Evolutionary conservation across 2,888 invertebrate species (phyloP), one percentile per base, ranked within the genome.

Genomic region (Parasteatoda lunata): DNA sequence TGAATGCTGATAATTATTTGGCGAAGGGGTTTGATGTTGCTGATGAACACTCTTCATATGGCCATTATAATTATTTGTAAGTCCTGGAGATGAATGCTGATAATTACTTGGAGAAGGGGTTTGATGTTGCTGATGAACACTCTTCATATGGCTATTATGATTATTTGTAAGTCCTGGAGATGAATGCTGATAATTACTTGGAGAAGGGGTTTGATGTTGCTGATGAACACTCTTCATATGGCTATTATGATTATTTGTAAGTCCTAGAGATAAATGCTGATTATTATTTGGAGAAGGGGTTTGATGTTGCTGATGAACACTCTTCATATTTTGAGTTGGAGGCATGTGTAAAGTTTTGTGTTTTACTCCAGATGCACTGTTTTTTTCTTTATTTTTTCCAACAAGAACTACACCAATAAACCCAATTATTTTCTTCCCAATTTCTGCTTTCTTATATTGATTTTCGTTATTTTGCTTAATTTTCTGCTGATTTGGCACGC

Each of bases 381-480:
- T n/a, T n/a, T 6, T 59, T 4, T 6, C n/a, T 5, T 15, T 30
- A 30, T 80, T 49, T 75, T 81, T 81, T 49, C 75, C 30, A 59
- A 81, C 75, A 48, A 81, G 75, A n/a, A 81, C 81, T n/a, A 81
- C 68, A 5, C 75, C 81, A 59, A 81, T 75, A 30, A 59, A 81
- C 7, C 75, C 81, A 30, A 81, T 54, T 4, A 68, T 13, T 48
- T 81, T 81, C 54, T 75, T 81, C 51, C 69, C 66, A 47, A 11
- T 49, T 47, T 54, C 66, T 30, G 30, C 30, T 4, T 6, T 51
- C 3, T 47, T 66, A 48, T 72, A 6, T 45, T 47, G 15, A n/a
- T 47, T 15, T 9, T 30, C 48, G 1, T 52, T 2, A 13, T 54
- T n/a, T 6, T 54, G 68, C 48, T 81, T 66, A 13, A 6, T 54